Conservation (phyloP, 2,888 invertebrate species). For the Polylopha cassiicola region DNA sequence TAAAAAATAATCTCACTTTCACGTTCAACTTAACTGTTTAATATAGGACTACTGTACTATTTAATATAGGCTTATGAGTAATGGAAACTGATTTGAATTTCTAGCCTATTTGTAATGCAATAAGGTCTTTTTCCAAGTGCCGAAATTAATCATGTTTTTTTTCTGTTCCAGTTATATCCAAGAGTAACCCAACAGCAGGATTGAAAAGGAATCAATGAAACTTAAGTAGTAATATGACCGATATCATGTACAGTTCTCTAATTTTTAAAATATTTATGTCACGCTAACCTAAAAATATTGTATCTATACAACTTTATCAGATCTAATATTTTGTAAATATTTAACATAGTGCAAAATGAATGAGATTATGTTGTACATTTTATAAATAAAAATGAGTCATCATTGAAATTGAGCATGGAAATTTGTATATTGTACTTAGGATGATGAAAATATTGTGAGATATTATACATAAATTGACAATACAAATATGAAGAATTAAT, state of each 20-base stretch:
- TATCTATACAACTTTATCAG: constrained; percentile 75
- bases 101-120: too few relatives aligned
- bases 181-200: constrained; percentile 79
- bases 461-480: constrained; percentile 74
- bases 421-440: constrained; percentile 71
- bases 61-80: too few relatives aligned
- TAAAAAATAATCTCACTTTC: too few relatives aligned
- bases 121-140: too few relatives aligned
- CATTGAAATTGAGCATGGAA: constrained; percentile 63
- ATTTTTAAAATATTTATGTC: constrained; percentile 75
- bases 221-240: constrained; percentile 50
- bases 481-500: constrained; percentile 51
- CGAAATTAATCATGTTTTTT: constrained; percentile 22
- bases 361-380: constrained; percentile 78
- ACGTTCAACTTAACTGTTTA: too few relatives aligned
- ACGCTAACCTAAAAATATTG: constrained; percentile 67
- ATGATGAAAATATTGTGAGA: constrained; percentile 72
- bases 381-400: constrained; percentile 73
- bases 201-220: constrained; percentile 36
- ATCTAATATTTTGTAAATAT: constrained; percentile 77
- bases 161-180: constrained; percentile 78
- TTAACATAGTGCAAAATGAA: constrained; percentile 70
- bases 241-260: constrained; percentile 67
- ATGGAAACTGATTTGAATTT: too few relatives aligned
- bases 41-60: too few relatives aligned